phyloP scores from a whole-genome alignment of 2,888 invertebrate genomes.

The Diogma glabrata region DNA sequence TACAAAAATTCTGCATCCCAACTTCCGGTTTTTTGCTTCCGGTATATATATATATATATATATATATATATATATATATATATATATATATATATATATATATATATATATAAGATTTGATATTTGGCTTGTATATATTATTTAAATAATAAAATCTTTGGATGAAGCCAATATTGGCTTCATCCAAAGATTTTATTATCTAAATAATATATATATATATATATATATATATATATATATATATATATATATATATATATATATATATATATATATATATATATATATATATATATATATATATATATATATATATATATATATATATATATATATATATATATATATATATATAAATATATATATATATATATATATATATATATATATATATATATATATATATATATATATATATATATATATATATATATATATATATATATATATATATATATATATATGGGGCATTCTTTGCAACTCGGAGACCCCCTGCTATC shows the following conservation, averaged over 20 bases:
- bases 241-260: not conserved
- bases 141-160: too few species aligned
- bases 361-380: not conserved
- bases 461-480: not conserved
- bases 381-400: not conserved
- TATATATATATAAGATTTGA: too few species aligned
- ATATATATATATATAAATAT: not conserved
- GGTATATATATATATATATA: too few species aligned
- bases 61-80: too few species aligned
- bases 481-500: too few species aligned
- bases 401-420: not conserved
- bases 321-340: not conserved
- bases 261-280: not conserved
- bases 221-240: not conserved
- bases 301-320: not conserved
- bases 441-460: not conserved
- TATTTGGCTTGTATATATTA: too few species aligned
- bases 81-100: too few species aligned
- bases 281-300: not conserved
- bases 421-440: not conserved
- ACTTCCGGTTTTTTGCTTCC: too few species aligned
- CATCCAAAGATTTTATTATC: too few species aligned
- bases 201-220: not conserved
- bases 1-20: too few species aligned
- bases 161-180: too few species aligned